phyloP scores from a whole-genome alignment of 2,113 vertebrate species.

The Podarcis raffonei region DNA sequence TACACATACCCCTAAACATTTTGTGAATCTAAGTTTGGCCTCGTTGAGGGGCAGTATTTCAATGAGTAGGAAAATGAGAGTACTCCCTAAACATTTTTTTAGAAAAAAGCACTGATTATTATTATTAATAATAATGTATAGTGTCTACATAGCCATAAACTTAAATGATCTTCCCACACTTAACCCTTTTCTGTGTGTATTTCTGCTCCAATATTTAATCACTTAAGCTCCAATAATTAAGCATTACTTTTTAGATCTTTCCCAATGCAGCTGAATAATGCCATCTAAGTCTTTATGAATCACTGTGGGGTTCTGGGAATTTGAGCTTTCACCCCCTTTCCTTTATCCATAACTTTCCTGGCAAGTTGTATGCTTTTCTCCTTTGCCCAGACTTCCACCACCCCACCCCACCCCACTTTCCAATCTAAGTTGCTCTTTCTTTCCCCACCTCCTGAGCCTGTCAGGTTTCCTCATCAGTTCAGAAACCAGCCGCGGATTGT shows the following conservation, averaged over 20 bases:
- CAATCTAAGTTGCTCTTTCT: neutral
- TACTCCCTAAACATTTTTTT: too few species aligned
- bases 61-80: too few species aligned
- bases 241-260: neutral
- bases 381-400: neutral
- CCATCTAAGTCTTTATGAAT: neutral
- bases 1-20: too few species aligned
- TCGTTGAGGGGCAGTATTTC: too few species aligned
- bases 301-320: neutral
- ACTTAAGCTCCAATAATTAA: neutral
- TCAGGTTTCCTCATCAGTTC: constrained; percentile 20
- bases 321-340: neutral
- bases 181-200: too few species aligned
- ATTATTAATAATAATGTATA: too few species aligned
- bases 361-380: neutral
- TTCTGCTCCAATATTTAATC: neutral
- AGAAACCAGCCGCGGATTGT: neutral
- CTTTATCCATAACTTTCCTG: neutral
- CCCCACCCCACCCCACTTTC: neutral
- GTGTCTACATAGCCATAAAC: too few species aligned
- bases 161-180: neutral
- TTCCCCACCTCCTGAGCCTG: neutral
- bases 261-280: neutral
- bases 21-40: too few species aligned
- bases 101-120: too few species aligned